Evolutionary conservation across 2,888 invertebrate genomes (phyloP).

Genomic region (Myathropa florea): DNA sequence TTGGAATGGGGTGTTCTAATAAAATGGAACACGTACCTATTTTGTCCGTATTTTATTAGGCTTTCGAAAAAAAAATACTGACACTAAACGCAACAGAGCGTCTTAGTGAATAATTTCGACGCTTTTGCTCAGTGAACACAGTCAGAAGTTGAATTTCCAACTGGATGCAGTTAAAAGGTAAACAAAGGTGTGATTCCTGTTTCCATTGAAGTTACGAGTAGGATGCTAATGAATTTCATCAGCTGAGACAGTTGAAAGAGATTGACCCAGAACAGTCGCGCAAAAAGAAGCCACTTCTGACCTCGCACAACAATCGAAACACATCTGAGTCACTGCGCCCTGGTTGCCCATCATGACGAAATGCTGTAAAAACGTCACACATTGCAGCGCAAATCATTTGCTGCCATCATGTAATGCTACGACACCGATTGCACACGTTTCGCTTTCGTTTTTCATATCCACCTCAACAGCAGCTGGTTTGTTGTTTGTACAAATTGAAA

Average conservation of each 20-base stretch:
- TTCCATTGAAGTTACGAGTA: not conserved
- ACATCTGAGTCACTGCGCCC: not conserved
- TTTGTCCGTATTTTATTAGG: too few species aligned
- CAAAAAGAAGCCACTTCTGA: not conserved
- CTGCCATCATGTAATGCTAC: not conserved
- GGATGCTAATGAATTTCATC: not conserved
- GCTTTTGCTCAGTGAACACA: too few species aligned
- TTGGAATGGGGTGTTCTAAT: too few species aligned
- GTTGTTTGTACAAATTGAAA: conserved; percentile 3
- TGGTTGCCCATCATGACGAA: not conserved
- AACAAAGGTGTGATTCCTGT: not conserved
- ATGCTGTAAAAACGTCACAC: not conserved
- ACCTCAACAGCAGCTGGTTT: not conserved
- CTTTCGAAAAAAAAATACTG: too few species aligned
- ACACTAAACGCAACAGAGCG: too few species aligned
- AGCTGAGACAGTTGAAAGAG: not conserved
- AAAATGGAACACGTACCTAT: too few species aligned
- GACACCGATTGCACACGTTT: conserved; percentile 1
- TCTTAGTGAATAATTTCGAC: too few species aligned
- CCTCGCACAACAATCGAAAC: not conserved
- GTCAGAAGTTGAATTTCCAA: too few species aligned
- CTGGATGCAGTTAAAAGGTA: not conserved
- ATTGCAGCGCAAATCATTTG: not conserved
- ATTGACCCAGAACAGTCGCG: not conserved
- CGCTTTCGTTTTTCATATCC: not conserved